A percentile compares a stretch with the other conserved stretches of the same genome.
Conservation (phyloP, 2,113 vertebrate species). For the Accipiter cooperii region DNA sequence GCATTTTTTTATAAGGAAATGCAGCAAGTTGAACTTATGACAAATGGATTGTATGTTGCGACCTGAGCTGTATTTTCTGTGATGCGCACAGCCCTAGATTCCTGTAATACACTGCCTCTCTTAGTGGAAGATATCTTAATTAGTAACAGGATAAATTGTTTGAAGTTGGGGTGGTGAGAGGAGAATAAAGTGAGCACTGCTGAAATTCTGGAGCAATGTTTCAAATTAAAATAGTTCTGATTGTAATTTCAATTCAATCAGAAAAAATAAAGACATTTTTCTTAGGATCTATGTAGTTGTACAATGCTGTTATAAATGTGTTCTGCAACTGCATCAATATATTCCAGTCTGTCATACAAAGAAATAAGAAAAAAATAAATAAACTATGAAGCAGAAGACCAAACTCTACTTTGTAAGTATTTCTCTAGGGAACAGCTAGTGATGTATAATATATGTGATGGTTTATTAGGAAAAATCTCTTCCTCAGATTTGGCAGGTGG, state of each 20-base stretch:
- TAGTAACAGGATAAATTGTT: neutral
- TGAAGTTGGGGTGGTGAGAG: neutral
- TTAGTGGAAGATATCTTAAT: neutral
- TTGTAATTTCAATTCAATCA: neutral
- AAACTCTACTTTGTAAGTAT: neutral
- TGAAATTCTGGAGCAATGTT: neutral
- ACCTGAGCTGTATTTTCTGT: neutral
- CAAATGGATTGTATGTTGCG: neutral
- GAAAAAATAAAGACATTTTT: neutral
- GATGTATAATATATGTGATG: accelerated
- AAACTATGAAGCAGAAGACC: neutral
- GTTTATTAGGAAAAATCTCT: neutral
- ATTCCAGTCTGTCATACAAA: neutral
- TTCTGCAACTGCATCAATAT: neutral
- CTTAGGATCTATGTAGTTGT: neutral
- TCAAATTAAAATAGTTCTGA: neutral
- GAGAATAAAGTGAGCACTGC: neutral
- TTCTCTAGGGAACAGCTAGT: neutral
- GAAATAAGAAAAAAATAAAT: neutral
- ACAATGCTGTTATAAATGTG: neutral
- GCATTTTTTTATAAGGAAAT: neutral
- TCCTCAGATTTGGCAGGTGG: neutral
- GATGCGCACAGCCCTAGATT: neutral
- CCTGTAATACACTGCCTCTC: neutral
- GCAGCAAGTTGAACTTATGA: neutral